These are phyloP conservation scores for Probosciger aterrimus DNA, from an alignment of 2,113 vertebrate genomes.

Conservation along the genomic window DNA sequence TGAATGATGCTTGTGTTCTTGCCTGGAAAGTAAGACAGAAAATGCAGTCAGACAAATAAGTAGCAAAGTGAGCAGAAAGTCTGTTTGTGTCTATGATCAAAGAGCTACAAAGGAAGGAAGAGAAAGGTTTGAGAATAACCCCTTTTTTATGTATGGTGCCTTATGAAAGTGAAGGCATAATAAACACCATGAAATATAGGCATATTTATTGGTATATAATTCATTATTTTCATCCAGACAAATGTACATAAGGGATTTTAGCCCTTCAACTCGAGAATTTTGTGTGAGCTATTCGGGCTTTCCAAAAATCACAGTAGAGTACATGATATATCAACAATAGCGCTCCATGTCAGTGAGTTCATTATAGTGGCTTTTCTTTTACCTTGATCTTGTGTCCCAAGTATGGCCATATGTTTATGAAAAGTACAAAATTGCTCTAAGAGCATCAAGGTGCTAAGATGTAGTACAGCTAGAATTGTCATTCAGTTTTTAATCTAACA, in stretches of 20 bases:
- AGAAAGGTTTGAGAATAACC: not conserved
- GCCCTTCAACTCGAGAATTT: not conserved
- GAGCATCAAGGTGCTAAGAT: fast-evolving
- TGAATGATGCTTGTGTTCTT: constrained; percentile 1
- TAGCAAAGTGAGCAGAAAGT: constrained; percentile 48
- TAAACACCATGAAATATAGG: not conserved
- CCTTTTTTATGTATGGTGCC: not conserved
- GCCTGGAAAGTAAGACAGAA: constrained; percentile 5
- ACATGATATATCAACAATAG: not conserved
- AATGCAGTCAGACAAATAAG: constrained; percentile 38
- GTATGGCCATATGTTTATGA: not conserved
- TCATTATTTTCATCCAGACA: not conserved
- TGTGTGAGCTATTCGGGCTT: not conserved
- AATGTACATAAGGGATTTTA: not conserved
- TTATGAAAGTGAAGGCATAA: not conserved
- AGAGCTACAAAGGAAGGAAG: not conserved
- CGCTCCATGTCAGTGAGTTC: not conserved
- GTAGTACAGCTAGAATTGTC: not conserved
- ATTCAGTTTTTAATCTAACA: not conserved
- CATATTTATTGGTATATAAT: not conserved
- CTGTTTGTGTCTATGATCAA: constrained; percentile 29
- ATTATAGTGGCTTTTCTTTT: not conserved
- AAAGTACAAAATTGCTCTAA: not conserved
- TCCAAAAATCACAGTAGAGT: not conserved
- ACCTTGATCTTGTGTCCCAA: not conserved